Base-by-base conservation (phyloP, 2,113 vertebrate genomes). In the Apistogramma diplotaenia region DNA sequence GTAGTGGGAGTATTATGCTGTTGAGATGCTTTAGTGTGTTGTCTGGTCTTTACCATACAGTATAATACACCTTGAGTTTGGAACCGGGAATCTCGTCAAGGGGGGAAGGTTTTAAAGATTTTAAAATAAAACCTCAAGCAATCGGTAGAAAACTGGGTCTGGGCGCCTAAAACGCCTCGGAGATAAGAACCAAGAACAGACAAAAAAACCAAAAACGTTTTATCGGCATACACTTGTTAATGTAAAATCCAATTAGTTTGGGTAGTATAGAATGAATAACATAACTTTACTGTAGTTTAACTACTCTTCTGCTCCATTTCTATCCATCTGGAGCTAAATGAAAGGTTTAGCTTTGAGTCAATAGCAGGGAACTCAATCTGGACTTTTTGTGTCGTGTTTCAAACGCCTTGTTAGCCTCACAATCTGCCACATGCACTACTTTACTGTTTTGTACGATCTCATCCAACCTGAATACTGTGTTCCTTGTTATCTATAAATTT, bases 281-380 rank as follows among this genome's bases (percentile, higher is more conserved):
- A 18, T 60, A 31, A 61, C 53, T 58, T 74, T 53, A 15, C 13
- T 12, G 33, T 25, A 51, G 1, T 51, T 31, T 23, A 71, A 54
- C 65, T n/a, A 18, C 23, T 27, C 2, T 56, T 59, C 70, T 21
- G 18, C 18, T 33, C 8, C 55, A 51, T 54, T 79, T 46, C n/a
- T 55, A 16, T 53, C 54, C 57, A 76, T 78, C 76, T 87, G 55
- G 55, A 31, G 76, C 18, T 37, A 25, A 33, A 46, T 58, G 23
- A 21, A 80, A 71, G 55, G 67, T 81, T 65, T 70, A 79, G 59
- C 40, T 78, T 60, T 21, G 55, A 83, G 78, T 85, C 54, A 81
- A 35, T 82, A 89, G 78, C 85, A 87, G 80, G 57, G 29, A 82
- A 65, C 31, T 75, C 83, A 79, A 33, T 83, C 86, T 87, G 87